Evolutionary conservation across 1,140 invertebrate species (phyloP), one percentile per base, ranked within the genome.

Genomic region (Atopsyche davidsoni): DNA sequence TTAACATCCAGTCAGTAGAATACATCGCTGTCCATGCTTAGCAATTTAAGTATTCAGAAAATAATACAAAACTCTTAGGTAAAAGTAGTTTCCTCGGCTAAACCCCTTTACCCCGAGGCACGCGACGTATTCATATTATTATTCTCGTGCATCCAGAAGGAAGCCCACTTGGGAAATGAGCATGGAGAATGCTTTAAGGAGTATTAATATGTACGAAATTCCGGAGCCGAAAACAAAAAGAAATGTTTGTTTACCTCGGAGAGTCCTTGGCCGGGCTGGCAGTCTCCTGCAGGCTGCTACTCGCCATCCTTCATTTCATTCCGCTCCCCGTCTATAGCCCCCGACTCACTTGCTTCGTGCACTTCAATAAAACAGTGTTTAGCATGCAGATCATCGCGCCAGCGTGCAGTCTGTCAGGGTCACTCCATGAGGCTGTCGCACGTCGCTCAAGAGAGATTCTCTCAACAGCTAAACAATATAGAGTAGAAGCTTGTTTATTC

Each of bases 231-330:
- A 40, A 40, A 40, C 11, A 34, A 17, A 16, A 46, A 6, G 25
- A 14, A 22, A 35, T 31, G 13, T 31, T 46, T 38, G 4, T 41
- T 50, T 56, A 56, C 54, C 54, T 56, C 40, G 49, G 49, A 25
- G 49, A 51, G 24, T 56, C 54, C 40, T 52, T 56, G 11, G 48
- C 53, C 1, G 49, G 44, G 45, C 49, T 45, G 32, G 35, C 43
- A 17, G 45, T 21, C 41, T 56, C 54, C 45, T 56, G 53, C 21
- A 46, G 49, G 32, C 54, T 56, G 36, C 39, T 43, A 11, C 43
- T 39, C 14, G 54, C 54, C 54, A 56, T 56, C 32, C 49, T 52
- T 56, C 54, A 56, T 56, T 42, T 56, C 54, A 51, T 25, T 39
- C 53, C 14, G 28, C 17, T 32, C 25, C 32, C 18, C 21, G 47